A percentile compares a stretch with the other conserved stretches of the same genome.
These are phyloP conservation scores for Haliclona indistincta DNA, from an alignment of 37 sponge, comb jelly and placozoan species.

Conservation along the genomic window DNA sequence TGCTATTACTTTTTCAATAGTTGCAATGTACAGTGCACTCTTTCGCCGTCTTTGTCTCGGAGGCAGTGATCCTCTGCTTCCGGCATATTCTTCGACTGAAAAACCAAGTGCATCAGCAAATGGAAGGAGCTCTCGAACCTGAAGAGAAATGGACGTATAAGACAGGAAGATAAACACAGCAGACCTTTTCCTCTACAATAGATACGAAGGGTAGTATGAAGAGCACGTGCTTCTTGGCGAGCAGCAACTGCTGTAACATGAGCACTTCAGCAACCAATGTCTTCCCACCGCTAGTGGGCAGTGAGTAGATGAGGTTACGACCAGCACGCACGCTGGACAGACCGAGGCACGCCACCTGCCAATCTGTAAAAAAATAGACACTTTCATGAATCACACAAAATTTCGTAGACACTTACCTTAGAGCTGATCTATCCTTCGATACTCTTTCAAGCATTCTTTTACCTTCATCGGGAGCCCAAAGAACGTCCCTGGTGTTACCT, in stretches of 20 bases:
- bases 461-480: constrained; percentile 79
- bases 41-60: constrained; percentile 79
- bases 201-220: constrained; percentile 91
- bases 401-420: constrained; percentile 50
- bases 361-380: constrained; percentile 37
- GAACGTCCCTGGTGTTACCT: too few species aligned
- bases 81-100: constrained; percentile 93
- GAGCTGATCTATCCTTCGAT: constrained; percentile 56
- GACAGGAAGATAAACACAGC: background rate
- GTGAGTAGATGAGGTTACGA: constrained; percentile 82
- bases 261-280: constrained; percentile 95
- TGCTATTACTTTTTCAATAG: constrained; percentile 84
- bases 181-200: constrained; percentile 92
- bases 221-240: constrained; percentile 67
- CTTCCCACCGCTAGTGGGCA: constrained; percentile 97
- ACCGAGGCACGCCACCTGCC: constrained; percentile 76
- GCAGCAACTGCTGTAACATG: constrained; percentile 72
- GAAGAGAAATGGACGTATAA: background rate
- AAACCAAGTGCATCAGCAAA: constrained; percentile 81
- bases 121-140: constrained; percentile 82
- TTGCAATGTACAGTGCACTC: constrained; percentile 80
- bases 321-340: constrained; percentile 40
- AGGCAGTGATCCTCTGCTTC: constrained; percentile 78
- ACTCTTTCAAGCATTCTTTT: constrained; percentile 33
- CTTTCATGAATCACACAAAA: background rate